Conservation (phyloP, 1,140 invertebrate species). For the Sitophilus oryzae region DNA sequence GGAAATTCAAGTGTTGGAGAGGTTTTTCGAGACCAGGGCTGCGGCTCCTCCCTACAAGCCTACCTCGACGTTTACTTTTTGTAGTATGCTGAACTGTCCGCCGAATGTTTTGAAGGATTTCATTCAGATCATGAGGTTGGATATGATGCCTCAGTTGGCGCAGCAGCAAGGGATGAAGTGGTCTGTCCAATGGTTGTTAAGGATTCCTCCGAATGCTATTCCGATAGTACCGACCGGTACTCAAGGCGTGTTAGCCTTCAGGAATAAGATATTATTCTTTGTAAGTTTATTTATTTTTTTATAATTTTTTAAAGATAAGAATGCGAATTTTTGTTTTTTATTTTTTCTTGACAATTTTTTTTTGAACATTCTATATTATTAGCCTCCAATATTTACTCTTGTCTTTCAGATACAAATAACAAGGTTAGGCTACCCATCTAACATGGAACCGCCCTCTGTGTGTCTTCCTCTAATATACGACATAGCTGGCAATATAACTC, state of each 20-base stretch:
- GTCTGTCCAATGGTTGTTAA: slow-evolving; percentile 84
- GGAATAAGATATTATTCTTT: slow-evolving; percentile 85
- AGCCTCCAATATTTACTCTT: neutral
- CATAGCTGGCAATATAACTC: slow-evolving; percentile 74
- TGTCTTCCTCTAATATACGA: slow-evolving; percentile 87
- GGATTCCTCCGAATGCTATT: slow-evolving; percentile 79
- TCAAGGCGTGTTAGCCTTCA: slow-evolving; percentile 73
- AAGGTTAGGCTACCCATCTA: slow-evolving; percentile 59
- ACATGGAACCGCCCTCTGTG: slow-evolving; percentile 68
- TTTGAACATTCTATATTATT: neutral
- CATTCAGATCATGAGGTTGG: slow-evolving; percentile 80
- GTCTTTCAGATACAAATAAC: slow-evolving; percentile 73
- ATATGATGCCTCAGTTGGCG: slow-evolving; percentile 60
- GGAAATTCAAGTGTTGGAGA: slow-evolving; percentile 82
- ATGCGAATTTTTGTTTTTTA: slow-evolving; percentile 6
- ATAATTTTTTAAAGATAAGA: slow-evolving; percentile 9
- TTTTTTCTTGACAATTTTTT: neutral
- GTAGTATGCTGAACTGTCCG: slow-evolving; percentile 73
- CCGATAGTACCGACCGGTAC: slow-evolving; percentile 80
- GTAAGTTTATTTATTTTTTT: slow-evolving; percentile 53
- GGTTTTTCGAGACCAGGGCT: slow-evolving; percentile 86
- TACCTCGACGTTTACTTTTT: slow-evolving; percentile 78
- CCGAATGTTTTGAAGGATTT: slow-evolving; percentile 84
- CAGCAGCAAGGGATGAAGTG: slow-evolving; percentile 63
- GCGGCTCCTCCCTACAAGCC: slow-evolving; percentile 83